These are phyloP conservation scores for Crax fasciolata DNA, from an alignment of 2,797 vertebrate species.

Conservation along the genomic window DNA sequence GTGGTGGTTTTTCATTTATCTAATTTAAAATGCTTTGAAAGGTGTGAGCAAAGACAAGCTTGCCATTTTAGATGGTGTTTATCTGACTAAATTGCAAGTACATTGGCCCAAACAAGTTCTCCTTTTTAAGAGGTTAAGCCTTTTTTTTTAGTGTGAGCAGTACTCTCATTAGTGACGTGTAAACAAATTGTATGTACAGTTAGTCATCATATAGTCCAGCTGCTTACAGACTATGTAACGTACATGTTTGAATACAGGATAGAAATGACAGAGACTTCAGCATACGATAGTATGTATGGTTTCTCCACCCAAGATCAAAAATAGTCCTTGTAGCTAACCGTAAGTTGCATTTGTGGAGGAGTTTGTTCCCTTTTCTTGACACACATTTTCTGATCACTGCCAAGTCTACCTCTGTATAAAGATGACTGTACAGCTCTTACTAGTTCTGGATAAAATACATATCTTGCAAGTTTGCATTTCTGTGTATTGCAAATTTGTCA, in stretches of 20 bases:
- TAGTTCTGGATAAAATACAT: neutral
- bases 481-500: neutral
- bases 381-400: neutral
- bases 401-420: neutral
- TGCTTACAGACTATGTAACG: neutral
- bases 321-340: neutral
- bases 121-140: neutral
- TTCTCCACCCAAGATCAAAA: neutral
- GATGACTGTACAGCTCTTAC: neutral
- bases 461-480: neutral
- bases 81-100: neutral
- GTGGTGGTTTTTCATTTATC: neutral
- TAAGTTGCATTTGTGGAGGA: neutral
- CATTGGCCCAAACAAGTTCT: neutral
- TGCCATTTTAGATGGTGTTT: neutral
- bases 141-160: neutral
- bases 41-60: neutral
- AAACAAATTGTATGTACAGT: neutral
- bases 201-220: neutral
- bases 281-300: neutral
- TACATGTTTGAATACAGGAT: neutral
- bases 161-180: neutral
- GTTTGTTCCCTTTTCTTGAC: constrained; percentile 48
- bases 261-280: neutral
- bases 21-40: neutral